These are phyloP conservation scores for Chitala chitala DNA, from an alignment of 2,113 vertebrate species.

Conservation along the genomic window DNA sequence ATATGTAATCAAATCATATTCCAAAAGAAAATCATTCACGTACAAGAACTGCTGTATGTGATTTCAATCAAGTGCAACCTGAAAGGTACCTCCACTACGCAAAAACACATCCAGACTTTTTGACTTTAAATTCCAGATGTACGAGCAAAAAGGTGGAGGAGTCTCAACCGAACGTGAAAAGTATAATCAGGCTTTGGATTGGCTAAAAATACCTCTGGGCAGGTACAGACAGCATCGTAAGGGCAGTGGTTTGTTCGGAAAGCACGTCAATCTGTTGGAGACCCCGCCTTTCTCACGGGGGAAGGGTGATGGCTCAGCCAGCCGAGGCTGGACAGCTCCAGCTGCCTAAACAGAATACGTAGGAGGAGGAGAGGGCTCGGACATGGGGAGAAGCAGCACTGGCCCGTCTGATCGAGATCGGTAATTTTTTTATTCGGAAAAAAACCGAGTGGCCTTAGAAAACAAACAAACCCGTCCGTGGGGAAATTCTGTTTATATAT, in stretches of 20 bases:
- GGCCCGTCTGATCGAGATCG: conserved; percentile 69
- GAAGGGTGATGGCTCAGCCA: conserved; percentile 67
- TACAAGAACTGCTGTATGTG: too few species aligned
- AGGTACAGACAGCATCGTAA: not conserved
- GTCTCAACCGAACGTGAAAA: conserved; percentile 52
- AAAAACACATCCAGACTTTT: conserved; percentile 29
- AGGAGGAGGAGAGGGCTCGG: conserved; percentile 78
- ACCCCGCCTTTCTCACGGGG: conserved; percentile 55
- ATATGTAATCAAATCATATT: not conserved
- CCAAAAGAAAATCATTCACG: too few species aligned
- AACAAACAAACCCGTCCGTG: conserved; percentile 50
- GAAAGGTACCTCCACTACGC: conserved; percentile 7
- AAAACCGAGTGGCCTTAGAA: conserved; percentile 56
- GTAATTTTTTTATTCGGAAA: conserved; percentile 43
- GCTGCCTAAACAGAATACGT: conserved; percentile 68
- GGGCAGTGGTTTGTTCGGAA: conserved; percentile 31
- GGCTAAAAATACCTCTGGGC: conserved; percentile 9
- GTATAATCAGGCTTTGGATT: conserved; percentile 31
- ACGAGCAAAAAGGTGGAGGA: conserved; percentile 29
- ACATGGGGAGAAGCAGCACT: conserved; percentile 77
- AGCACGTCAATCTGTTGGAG: conserved; percentile 13
- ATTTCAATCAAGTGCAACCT: not conserved
- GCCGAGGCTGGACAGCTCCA: conserved; percentile 80
- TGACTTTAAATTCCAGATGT: conserved; percentile 50
- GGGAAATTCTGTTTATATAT: conserved; percentile 24